Conservation (phyloP, 2,113 vertebrate species). For the Gymnorhina tibicen region DNA sequence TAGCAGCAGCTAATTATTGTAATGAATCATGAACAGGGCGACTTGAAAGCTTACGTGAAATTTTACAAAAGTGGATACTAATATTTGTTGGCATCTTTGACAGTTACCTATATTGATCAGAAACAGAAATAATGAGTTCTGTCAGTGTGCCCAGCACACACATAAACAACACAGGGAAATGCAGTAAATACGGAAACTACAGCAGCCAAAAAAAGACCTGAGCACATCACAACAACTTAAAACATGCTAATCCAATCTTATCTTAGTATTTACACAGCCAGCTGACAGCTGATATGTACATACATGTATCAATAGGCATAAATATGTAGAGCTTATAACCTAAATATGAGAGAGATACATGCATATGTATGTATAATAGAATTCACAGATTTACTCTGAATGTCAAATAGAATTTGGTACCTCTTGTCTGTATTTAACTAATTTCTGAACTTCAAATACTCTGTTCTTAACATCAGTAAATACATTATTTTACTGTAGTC, state of each 20-base stretch:
- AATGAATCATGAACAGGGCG: background rate
- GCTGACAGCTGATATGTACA: background rate
- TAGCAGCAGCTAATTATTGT: conserved; percentile 26
- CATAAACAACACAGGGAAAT: background rate
- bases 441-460: background rate
- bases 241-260: background rate
- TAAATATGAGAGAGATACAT: background rate
- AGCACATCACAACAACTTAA: background rate
- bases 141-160: background rate
- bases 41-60: conserved; percentile 15
- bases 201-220: background rate
- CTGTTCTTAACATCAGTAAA: background rate
- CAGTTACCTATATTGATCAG: conserved; percentile 24
- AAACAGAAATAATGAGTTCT: conserved; percentile 27
- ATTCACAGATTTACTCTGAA: background rate
- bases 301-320: background rate
- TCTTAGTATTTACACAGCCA: background rate
- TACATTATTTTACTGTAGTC: background rate
- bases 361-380: background rate
- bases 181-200: background rate
- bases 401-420: background rate
- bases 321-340: background rate
- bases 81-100: conserved; percentile 12
- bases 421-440: background rate
- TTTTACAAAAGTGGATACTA: background rate